A percentile compares a stretch with the other conserved stretches of the same genome.
These are phyloP conservation scores for Echeneis naucrates DNA, from an alignment of 2,797 vertebrate genomes.

Conservation along the genomic window DNA sequence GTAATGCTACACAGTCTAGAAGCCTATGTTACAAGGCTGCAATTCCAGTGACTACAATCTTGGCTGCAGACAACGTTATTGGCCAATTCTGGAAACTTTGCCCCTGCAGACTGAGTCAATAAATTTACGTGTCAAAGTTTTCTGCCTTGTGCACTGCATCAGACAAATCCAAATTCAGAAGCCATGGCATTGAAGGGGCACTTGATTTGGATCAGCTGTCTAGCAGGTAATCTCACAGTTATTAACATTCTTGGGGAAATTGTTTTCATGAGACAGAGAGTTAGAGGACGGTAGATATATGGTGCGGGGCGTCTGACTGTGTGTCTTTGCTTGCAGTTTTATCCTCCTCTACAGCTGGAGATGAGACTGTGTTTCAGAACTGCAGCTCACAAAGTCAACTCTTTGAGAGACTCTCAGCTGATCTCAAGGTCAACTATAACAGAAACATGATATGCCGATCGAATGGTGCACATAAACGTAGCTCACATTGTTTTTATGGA, in stretches of 20 bases:
- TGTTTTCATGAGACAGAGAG: background rate
- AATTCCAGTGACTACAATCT: background rate
- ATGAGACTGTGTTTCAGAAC: background rate
- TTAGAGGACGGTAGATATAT: no score
- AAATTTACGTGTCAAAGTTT: conserved; percentile 10
- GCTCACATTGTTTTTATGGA: background rate
- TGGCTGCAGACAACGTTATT: conserved; percentile 12
- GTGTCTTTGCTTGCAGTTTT: conserved; percentile 36
- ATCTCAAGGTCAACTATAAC: conserved; percentile 55
- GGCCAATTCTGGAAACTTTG: conserved; percentile 57
- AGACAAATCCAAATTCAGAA: background rate
- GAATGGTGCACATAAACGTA: background rate
- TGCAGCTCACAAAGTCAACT: conserved; percentile 11
- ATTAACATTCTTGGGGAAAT: background rate
- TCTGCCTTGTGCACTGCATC: background rate
- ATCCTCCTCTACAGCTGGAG: conserved; percentile 4
- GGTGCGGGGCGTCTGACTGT: no score
- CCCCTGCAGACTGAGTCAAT: conserved; percentile 20
- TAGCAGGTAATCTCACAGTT: conserved; percentile 63
- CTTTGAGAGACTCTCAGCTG: conserved; percentile 17
- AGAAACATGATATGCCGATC: no score
- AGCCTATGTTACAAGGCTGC: background rate
- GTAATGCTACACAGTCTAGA: background rate
- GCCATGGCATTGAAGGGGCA: conserved; percentile 29
- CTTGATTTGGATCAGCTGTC: conserved; percentile 37